A percentile compares a stretch with the other conserved stretches of the same genome.
phyloP scores from a whole-genome alignment of 2,888 invertebrate genomes.

The Allolobophora icterica region DNA sequence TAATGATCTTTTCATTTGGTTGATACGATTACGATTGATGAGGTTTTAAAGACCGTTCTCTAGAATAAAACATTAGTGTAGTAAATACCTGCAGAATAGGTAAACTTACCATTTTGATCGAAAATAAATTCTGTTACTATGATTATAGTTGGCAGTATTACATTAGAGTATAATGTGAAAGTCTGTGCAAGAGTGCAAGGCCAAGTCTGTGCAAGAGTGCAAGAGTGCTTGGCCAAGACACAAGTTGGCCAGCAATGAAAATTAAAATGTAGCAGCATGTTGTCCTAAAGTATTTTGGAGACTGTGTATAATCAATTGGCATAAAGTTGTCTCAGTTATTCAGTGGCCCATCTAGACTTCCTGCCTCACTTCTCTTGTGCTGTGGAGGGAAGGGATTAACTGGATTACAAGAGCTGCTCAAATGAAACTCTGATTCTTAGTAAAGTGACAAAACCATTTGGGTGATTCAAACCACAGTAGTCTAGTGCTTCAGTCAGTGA shows the following conservation, averaged over 20 bases:
- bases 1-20: too few relatives aligned
- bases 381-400: background rate
- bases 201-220: background rate
- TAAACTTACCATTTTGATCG: background rate
- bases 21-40: background rate
- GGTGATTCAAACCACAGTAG: background rate
- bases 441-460: background rate
- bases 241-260: background rate
- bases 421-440: background rate
- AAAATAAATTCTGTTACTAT: too few relatives aligned
- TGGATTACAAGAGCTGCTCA: background rate
- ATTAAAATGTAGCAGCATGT: background rate
- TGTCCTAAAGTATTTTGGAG: background rate
- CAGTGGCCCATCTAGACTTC: background rate
- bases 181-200: background rate
- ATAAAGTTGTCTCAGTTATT: background rate
- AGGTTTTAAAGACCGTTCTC: background rate
- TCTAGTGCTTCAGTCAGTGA: background rate
- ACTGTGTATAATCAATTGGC: background rate
- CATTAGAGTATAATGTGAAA: background rate
- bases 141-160: too few relatives aligned
- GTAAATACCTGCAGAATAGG: background rate
- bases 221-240: background rate
- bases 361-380: background rate
- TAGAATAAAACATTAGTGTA: background rate